phyloP scores from a whole-genome alignment of 64 coral and sea anemone species.

The Pachyseris speciosa region DNA sequence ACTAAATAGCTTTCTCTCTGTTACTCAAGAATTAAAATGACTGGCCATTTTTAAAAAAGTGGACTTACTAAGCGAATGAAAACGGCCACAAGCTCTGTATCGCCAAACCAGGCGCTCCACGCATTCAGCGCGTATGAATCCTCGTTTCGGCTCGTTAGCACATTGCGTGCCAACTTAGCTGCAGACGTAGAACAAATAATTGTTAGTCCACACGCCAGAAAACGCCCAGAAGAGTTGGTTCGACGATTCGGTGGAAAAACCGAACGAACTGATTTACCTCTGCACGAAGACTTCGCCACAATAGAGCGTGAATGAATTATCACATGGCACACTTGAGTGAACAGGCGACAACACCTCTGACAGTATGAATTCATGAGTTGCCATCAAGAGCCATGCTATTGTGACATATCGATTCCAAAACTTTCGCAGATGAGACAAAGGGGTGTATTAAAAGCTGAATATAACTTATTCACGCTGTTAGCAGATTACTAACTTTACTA shows the following conservation, averaged over 20 bases:
- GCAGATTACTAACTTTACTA: background rate
- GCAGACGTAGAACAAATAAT: background rate
- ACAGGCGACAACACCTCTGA: background rate
- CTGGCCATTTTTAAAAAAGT: background rate
- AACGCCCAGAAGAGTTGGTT: background rate
- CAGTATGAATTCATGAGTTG: slow-evolving; percentile 41
- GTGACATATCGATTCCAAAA: slow-evolving; percentile 26
- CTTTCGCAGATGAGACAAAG: slow-evolving; percentile 9
- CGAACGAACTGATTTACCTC: background rate
- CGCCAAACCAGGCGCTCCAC: background rate
- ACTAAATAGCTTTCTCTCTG: background rate
- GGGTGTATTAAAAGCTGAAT: background rate
- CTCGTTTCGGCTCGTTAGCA: background rate
- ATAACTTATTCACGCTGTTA: background rate
- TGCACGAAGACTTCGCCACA: background rate
- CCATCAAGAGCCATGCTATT: background rate
- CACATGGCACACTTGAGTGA: slow-evolving; percentile 21
- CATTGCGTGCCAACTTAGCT: background rate
- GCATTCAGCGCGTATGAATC: background rate
- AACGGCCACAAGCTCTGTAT: background rate
- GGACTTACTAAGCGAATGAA: background rate
- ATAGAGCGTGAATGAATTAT: background rate
- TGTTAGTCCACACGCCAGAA: background rate
- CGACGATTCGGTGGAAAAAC: background rate
- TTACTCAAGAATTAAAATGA: background rate